phyloP scores from a whole-genome alignment of 2,113 vertebrate genomes.

The Corythaixoides concolor region DNA sequence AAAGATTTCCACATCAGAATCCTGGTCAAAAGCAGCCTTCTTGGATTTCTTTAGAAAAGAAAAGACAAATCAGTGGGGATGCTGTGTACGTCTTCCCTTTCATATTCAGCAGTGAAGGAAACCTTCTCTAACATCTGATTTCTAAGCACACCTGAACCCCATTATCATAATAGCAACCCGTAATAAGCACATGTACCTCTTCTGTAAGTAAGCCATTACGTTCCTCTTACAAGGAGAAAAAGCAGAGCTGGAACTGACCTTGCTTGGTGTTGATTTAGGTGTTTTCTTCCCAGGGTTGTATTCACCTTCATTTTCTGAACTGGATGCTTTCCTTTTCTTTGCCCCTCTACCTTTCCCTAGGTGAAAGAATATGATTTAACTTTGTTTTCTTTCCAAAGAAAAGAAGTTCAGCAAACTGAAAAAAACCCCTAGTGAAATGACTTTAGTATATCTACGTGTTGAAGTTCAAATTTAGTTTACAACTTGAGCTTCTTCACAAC shows the following conservation, averaged over 20 bases:
- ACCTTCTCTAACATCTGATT: not conserved
- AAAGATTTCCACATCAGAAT: slow-evolving; percentile 85
- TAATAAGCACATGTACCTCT: rapidly evolving
- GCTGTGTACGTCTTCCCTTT: not conserved
- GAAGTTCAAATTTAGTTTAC: not conserved
- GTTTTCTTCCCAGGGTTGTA: slow-evolving; percentile 90
- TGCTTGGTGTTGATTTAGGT: slow-evolving; percentile 73
- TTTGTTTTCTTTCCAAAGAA: not conserved
- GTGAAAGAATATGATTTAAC: not conserved
- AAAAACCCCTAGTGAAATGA: not conserved
- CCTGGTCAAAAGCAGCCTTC: slow-evolving; percentile 81
- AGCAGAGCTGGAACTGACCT: slow-evolving; percentile 70
- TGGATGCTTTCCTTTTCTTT: slow-evolving; percentile 93
- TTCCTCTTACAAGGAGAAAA: not conserved
- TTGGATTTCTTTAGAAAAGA: slow-evolving; percentile 82
- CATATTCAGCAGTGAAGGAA: not conserved
- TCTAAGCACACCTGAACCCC: not conserved
- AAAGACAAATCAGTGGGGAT: not conserved
- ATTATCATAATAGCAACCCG: not conserved
- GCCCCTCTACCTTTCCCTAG: slow-evolving; percentile 90
- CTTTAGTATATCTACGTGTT: not conserved
- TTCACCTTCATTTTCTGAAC: slow-evolving; percentile 90
- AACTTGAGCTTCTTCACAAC: not conserved
- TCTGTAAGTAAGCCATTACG: not conserved
- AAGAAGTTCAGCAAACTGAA: not conserved